A percentile compares a stretch with the other conserved stretches of the same genome.
phyloP scores from a whole-genome alignment of 2,888 invertebrate genomes.

The Diarsia mendica region DNA sequence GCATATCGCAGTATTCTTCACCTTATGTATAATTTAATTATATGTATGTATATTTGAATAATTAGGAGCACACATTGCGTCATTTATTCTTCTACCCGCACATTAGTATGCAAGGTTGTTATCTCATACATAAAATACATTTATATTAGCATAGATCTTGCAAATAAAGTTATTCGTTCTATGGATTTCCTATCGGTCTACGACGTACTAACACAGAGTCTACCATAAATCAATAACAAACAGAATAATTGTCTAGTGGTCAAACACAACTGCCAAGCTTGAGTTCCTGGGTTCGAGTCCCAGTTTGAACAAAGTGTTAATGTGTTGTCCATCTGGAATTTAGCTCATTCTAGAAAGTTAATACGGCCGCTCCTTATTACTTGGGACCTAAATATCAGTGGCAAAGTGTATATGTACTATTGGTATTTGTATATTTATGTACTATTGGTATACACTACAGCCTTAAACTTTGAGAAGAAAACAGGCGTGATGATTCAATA shows the following conservation, averaged over 20 bases:
- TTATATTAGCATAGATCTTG: slow-evolving; percentile 41
- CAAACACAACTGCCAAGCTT: background rate
- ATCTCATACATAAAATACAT: slow-evolving; percentile 51
- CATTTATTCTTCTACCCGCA: slow-evolving; percentile 41
- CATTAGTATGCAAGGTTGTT: slow-evolving; percentile 49
- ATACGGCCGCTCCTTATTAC: background rate
- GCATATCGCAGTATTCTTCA: background rate
- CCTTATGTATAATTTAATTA: slow-evolving; percentile 26
- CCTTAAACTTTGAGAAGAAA: background rate
- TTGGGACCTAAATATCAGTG: background rate
- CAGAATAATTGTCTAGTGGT: background rate
- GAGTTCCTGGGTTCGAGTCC: background rate
- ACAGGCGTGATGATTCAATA: background rate
- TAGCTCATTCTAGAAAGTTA: background rate
- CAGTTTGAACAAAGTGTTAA: background rate
- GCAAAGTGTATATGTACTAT: background rate
- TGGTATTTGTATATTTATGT: no score
- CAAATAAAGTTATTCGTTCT: slow-evolving; percentile 29
- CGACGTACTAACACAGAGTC: background rate
- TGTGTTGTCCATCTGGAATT: background rate
- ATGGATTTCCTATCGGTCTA: slow-evolving; percentile 20
- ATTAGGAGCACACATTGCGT: slow-evolving; percentile 43
- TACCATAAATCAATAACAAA: background rate
- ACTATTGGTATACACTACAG: no score
- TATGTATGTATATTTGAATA: slow-evolving; percentile 35